Base-by-base conservation (phyloP, 2,888 invertebrate species). In the Drosophila pseudotalamancana region DNA sequence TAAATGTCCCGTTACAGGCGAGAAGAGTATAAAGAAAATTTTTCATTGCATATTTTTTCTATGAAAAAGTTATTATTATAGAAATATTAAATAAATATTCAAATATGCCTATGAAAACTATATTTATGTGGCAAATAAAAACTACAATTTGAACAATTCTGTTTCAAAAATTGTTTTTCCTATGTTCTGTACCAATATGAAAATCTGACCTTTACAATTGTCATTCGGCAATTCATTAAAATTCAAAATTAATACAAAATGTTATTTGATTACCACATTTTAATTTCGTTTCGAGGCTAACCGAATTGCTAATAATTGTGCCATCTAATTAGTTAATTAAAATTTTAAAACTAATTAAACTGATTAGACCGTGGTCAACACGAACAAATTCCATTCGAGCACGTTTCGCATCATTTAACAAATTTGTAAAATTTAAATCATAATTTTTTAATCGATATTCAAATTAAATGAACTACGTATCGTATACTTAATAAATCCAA, bases 21-120 rank as follows among this genome's bases (percentile, higher is more conserved):
- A n/a, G n/a, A 27, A 39, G n/a, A 34, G 18, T 55, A 48, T 43
- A 34, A 49, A 56, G 34, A 63, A 46, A 65, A n/a, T n/a, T 56
- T 63, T 65, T 48, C 61, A 76, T 37, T 70, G 16, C 6, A 31
- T 84, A 84, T 80, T 80, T 80, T 80, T 80, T 80, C 85, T 80
- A 75, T 80, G 80, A 85, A 85, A 85, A 85, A 82, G 73, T 66
- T 72, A 53, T 56, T 62, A 49, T 37, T 54, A 56, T 31, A 54
- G 14, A 48, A 21, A 31, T 57, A 66, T 63, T 39, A 43, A 42
- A 39, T 54, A 55, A 37, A 43, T 39, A 55, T 32, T 25, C 29
- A 49, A 37, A 51, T 43, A 51, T 51, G 50, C 53, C 31, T 27
- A 53, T 37, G 16, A 34, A 45, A 32, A 21, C 23, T 53, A 32